Percentiles rank a stretch among this genome's conserved stretches.
phyloP scores from a whole-genome alignment of 2,888 invertebrate genomes.

The Pandemis cinnamomeana region DNA sequence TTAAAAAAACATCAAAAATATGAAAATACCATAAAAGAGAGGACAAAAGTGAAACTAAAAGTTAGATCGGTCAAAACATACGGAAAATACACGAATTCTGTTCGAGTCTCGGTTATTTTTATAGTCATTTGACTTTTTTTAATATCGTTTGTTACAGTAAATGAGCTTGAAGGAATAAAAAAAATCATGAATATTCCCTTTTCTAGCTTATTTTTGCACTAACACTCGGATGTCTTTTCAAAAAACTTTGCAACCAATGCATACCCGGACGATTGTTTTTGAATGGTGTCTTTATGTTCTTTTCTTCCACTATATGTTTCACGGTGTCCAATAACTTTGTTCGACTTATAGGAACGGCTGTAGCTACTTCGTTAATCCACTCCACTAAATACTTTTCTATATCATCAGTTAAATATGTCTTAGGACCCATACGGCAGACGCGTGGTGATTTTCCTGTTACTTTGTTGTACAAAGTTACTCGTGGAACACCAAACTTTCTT shows the following conservation, averaged over 20 bases:
- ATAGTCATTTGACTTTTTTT: too few species aligned
- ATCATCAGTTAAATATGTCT: background rate
- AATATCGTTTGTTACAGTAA: too few species aligned
- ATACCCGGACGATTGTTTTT: constrained; percentile 7
- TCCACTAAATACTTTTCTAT: background rate
- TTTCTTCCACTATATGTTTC: background rate
- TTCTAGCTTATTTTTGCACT: too few species aligned
- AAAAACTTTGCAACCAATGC: constrained; percentile 4
- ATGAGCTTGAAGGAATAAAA: too few species aligned
- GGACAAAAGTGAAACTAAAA: too few species aligned
- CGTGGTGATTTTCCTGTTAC: background rate
- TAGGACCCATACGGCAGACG: constrained; percentile 2
- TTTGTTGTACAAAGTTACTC: background rate
- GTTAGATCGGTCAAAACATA: too few species aligned
- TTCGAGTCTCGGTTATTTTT: too few species aligned
- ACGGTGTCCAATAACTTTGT: background rate
- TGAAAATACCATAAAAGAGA: too few species aligned
- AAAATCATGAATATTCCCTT: too few species aligned
- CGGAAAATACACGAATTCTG: too few species aligned
- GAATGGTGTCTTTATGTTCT: constrained; percentile 1
- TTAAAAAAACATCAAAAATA: too few species aligned
- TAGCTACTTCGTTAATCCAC: background rate
- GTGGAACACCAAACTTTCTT: background rate
- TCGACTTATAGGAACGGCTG: background rate
- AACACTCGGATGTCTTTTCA: constrained; percentile 3